A percentile compares a stretch with the other conserved stretches of the same genome.
Conservation (phyloP, 2,888 invertebrate species). For the Archaeoteleia sp. region DNA sequence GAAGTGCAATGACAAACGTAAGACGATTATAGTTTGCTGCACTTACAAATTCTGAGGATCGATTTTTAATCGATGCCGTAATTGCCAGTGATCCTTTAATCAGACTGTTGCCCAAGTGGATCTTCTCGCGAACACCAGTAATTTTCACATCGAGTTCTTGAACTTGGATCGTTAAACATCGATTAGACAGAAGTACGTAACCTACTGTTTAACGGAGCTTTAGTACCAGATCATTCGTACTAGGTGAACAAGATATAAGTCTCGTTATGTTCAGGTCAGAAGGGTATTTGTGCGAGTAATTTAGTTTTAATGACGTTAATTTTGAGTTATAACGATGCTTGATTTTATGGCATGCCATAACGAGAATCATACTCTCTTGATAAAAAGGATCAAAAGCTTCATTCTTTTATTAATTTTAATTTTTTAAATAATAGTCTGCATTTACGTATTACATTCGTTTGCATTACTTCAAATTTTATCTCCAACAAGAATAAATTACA, state of each 20-base stretch:
- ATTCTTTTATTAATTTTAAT: not conserved
- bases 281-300: slow-evolving; percentile 50
- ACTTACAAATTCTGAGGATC: not conserved
- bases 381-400: not conserved
- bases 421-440: not conserved
- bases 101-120: slow-evolving; percentile 17
- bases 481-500: too few species aligned
- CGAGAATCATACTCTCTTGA: not conserved
- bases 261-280: slow-evolving; percentile 60
- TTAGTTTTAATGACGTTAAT: slow-evolving; percentile 59
- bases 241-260: slow-evolving; percentile 58
- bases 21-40: not conserved
- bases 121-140: slow-evolving; percentile 38
- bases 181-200: slow-evolving; percentile 58
- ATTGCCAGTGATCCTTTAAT: slow-evolving; percentile 25
- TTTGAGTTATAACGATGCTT: slow-evolving; percentile 5
- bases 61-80: slow-evolving; percentile 10
- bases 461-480: too few species aligned
- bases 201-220: slow-evolving; percentile 19
- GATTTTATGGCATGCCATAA: not conserved
- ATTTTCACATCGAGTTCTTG: slow-evolving; percentile 56
- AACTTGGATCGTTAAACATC: slow-evolving; percentile 65
- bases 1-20: not conserved
- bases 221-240: slow-evolving; percentile 48
- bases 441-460: not conserved